Evolutionary conservation across 92 coral and sea anemone genomes (phyloP), one percentile per base, ranked within the genome.

Genomic region (Phenganax stokvisi): DNA sequence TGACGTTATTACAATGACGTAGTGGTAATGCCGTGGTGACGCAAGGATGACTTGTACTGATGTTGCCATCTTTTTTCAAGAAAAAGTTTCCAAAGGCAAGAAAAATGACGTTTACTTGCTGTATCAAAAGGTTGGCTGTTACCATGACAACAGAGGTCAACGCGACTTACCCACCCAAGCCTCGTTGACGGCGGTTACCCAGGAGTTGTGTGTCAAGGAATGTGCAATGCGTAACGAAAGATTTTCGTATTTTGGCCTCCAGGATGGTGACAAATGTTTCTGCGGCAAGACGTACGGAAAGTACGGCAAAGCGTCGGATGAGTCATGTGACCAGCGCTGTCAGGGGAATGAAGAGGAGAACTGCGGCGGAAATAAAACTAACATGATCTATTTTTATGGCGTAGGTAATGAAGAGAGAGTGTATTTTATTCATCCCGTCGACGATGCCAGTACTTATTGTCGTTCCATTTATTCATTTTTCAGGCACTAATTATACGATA

Each of bases 51-150:
- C 0, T 17, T 9, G 13, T 0, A 9, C 55, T 30, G 30, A 69
- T 69, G 55, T 0, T n/a, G 10, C 4, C 8, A 9, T 69, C 12
- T 30, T 16, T 69, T 72, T 2, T 51, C 20, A 12, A 78, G 98
- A 88, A 60, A 88, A 88, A 76, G 65, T 90, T 52, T 75, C 92
- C 57, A 93, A 94, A 69, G 97, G 90, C 64, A 94, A 88, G 92
- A 93, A 87, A 47, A 91, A 94, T 85, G 98, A 92, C 65, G 96
- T 94, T 15, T 89, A 92, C 10, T 86, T 94, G 13, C 90, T 94
- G 85, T 94, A 92, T 85, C 98, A 94, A 84, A 94, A 92, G 82
- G 92, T 94, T 87, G 98, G 98, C 51, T 94, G 98, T 84, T 94
- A 81, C 84, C 84, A 88, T 7, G 98, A 94, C 89, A 86, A 92